phyloP scores from a whole-genome alignment of 2,797 vertebrate species.

The Platyrinchus mystaceus region DNA sequence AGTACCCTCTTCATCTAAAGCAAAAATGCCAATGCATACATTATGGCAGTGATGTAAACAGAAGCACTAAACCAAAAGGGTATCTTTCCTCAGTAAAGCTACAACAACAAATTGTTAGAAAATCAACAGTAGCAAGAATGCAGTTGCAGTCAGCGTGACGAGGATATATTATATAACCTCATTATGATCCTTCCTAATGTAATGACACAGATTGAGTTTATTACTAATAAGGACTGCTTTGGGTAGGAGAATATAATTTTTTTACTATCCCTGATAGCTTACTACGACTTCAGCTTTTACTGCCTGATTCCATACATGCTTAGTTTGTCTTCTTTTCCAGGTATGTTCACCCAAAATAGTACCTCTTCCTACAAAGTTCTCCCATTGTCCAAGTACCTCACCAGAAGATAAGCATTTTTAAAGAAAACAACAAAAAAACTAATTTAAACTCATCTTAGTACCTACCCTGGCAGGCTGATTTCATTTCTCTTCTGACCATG shows the following conservation, averaged over 20 bases:
- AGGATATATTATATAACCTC: not conserved
- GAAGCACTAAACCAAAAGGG: not conserved
- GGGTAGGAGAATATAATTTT: not conserved
- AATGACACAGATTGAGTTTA: not conserved
- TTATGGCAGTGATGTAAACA: not conserved
- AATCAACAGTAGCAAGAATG: not conserved
- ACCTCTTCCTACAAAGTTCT: not conserved
- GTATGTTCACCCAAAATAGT: not conserved
- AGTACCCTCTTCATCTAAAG: not conserved
- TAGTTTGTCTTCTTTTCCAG: not conserved
- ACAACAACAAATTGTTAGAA: not conserved
- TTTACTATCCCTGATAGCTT: not conserved
- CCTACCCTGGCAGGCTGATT: slow-evolving; percentile 89
- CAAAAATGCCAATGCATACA: not conserved
- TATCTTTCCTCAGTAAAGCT: not conserved
- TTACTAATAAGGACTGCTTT: not conserved
- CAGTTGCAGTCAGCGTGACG: not conserved
- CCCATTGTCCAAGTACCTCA: not conserved
- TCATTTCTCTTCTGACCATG: slow-evolving; percentile 94
- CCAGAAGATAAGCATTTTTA: not conserved
- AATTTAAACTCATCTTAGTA: slow-evolving; percentile 3
- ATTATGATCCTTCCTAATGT: not conserved
- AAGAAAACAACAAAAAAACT: not conserved
- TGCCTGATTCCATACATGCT: not conserved
- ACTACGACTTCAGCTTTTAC: not conserved